A percentile compares a stretch with the other conserved stretches of the same genome.
Conservation (phyloP, 2,888 invertebrate species). For the Melinopterus prodromus region DNA sequence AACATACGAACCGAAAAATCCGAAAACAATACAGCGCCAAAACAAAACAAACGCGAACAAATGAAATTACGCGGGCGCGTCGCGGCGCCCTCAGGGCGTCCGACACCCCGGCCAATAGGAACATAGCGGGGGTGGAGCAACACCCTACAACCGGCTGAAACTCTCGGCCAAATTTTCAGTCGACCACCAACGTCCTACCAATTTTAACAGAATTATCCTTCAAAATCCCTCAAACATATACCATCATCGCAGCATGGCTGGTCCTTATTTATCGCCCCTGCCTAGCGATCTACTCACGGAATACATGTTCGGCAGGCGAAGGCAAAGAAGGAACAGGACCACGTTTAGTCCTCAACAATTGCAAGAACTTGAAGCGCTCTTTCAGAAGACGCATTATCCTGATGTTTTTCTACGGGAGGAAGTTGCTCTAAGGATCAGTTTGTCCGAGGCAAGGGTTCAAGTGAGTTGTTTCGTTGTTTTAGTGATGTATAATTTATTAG, state of each 20-base stretch:
- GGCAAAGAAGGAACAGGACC: constrained; percentile 89
- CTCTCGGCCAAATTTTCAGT: constrained; percentile 46
- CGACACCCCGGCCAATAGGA: constrained; percentile 53
- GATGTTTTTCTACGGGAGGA: constrained; percentile 90
- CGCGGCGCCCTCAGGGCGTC: constrained; percentile 57
- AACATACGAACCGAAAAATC: background rate
- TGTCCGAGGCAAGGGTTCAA: constrained; percentile 94
- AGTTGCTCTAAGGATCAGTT: constrained; percentile 87
- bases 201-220: constrained; percentile 30
- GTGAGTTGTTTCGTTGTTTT: constrained; percentile 57
- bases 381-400: constrained; percentile 95
- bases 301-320: constrained; percentile 90
- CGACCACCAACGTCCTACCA: constrained; percentile 26
- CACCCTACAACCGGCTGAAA: constrained; percentile 48
- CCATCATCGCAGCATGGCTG: constrained; percentile 70
- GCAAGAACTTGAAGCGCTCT: constrained; percentile 88
- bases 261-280: constrained; percentile 84
- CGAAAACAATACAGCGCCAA: constrained; percentile 8
- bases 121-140: constrained; percentile 56
- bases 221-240: background rate
- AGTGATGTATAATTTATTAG: background rate
- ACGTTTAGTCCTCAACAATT: constrained; percentile 95
- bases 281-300: constrained; percentile 90
- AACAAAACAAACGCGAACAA: constrained; percentile 32
- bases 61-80: constrained; percentile 47